phyloP scores from a whole-genome alignment of 53 echinoderm and acorn worm genomes.

The Actinopyga echinites region DNA sequence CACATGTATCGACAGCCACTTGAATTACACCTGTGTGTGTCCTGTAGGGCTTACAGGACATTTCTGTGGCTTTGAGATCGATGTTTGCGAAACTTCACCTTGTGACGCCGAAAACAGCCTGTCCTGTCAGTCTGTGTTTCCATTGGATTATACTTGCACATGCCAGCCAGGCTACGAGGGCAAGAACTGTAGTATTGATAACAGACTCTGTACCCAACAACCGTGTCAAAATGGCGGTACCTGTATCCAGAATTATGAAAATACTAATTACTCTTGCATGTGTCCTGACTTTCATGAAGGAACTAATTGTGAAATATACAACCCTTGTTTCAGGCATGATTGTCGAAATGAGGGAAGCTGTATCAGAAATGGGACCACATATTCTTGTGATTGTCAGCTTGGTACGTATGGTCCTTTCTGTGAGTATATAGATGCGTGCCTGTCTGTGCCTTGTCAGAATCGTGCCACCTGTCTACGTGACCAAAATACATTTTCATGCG shows the following conservation, averaged over 20 bases:
- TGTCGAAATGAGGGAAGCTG: slow-evolving; percentile 74
- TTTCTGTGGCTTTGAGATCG: slow-evolving; percentile 73
- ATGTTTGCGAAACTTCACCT: slow-evolving; percentile 72
- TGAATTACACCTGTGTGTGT: slow-evolving; percentile 90
- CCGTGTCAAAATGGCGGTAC: slow-evolving; percentile 81
- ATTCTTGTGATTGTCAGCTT: slow-evolving; percentile 58
- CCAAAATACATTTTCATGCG: slow-evolving; percentile 54
- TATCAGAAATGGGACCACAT: slow-evolving; percentile 63
- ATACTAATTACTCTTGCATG: slow-evolving; percentile 69
- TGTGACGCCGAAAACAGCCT: slow-evolving; percentile 60
- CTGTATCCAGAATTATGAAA: slow-evolving; percentile 70
- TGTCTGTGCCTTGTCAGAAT: slow-evolving; percentile 70
- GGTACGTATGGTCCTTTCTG: slow-evolving; percentile 74
- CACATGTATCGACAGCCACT: slow-evolving; percentile 84
- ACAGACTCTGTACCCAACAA: slow-evolving; percentile 74
- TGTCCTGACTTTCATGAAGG: slow-evolving; percentile 94
- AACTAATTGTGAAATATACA: slow-evolving; percentile 71
- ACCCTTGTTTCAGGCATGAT: slow-evolving; percentile 78
- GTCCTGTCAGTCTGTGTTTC: slow-evolving; percentile 69
- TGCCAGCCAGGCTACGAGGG: slow-evolving; percentile 85
- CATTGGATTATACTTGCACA: slow-evolving; percentile 75
- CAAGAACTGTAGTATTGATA: slow-evolving; percentile 75
- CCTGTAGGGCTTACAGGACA: slow-evolving; percentile 68
- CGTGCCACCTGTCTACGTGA: slow-evolving; percentile 57
- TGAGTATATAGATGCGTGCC: slow-evolving; percentile 69